A percentile compares a stretch with the other conserved stretches of the same genome.
Conservation (phyloP, 1,140 invertebrate species). For the Scaptomyza hsui region DNA sequence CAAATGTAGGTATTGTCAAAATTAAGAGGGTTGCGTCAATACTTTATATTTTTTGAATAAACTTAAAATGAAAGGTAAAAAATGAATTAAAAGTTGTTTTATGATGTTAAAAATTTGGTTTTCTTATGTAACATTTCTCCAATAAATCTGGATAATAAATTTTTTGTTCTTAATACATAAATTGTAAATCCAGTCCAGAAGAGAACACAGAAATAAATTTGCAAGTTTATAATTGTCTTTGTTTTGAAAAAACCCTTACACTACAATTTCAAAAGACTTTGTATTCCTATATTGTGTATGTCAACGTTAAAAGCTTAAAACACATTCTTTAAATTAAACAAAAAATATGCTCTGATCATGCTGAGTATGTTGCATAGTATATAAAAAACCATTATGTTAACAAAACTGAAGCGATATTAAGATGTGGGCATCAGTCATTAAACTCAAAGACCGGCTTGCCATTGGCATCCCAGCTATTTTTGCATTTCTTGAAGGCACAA, state of each 20-base stretch:
- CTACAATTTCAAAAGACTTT: background rate
- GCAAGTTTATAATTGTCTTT: too few relatives aligned
- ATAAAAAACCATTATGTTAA: slow-evolving; percentile 7
- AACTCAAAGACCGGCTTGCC: slow-evolving; percentile 86
- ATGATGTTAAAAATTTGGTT: too few relatives aligned
- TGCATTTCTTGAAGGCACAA: slow-evolving; percentile 93
- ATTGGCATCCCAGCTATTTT: slow-evolving; percentile 87
- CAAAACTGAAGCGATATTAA: background rate
- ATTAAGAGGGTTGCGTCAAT: slow-evolving; percentile 7
- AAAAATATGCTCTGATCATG: slow-evolving; percentile 39
- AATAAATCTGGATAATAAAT: too few relatives aligned
- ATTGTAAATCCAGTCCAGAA: too few relatives aligned
- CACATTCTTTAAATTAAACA: slow-evolving; percentile 9
- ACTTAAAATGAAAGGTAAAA: background rate
- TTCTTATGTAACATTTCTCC: too few relatives aligned
- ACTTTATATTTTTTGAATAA: background rate
- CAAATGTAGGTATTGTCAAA: slow-evolving; percentile 8
- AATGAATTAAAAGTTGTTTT: too few relatives aligned
- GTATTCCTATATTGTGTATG: background rate
- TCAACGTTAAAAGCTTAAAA: slow-evolving; percentile 8
- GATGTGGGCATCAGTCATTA: slow-evolving; percentile 56
- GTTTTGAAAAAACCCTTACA: background rate
- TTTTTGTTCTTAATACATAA: too few relatives aligned
- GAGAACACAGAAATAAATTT: too few relatives aligned
- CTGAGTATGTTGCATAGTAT: slow-evolving; percentile 23